Conservation (phyloP, 2,797 vertebrate genomes). For the Diplodus sargus region DNA sequence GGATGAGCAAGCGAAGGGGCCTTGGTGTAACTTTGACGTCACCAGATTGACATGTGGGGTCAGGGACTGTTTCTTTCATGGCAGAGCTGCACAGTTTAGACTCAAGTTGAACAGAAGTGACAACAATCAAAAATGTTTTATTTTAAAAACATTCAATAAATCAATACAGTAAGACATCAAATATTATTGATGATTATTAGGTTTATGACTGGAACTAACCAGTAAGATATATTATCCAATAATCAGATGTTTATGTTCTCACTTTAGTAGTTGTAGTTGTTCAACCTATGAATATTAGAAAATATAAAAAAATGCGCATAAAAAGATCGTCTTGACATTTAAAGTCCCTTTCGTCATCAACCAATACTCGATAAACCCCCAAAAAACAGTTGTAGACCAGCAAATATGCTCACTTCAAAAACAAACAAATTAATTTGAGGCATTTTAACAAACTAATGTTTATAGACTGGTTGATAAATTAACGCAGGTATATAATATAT, state of each 20-base stretch:
- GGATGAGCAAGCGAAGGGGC: slow-evolving; percentile 11
- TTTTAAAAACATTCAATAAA: background rate
- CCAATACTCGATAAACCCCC: background rate
- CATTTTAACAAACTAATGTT: background rate
- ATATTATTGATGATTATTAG: background rate
- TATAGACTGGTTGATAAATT: background rate
- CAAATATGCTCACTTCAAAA: background rate
- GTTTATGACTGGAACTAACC: background rate
- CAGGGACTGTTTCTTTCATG: background rate
- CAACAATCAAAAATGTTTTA: background rate
- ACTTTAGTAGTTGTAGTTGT: background rate
- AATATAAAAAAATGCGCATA: background rate
- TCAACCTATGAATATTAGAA: background rate
- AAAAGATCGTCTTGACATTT: background rate
- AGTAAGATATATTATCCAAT: background rate
- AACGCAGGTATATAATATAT: background rate
- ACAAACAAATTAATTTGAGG: background rate
- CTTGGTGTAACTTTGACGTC: slow-evolving; percentile 6
- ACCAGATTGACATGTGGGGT: slow-evolving; percentile 2
- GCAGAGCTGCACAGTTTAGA: background rate
- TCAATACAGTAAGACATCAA: background rate
- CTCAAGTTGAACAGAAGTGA: background rate
- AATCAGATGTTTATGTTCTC: no score
- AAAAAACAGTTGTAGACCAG: background rate
- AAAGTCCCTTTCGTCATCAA: background rate